Evolutionary conservation across 2,888 invertebrate species (phyloP).

Genomic region (Standfussiana lucernea): DNA sequence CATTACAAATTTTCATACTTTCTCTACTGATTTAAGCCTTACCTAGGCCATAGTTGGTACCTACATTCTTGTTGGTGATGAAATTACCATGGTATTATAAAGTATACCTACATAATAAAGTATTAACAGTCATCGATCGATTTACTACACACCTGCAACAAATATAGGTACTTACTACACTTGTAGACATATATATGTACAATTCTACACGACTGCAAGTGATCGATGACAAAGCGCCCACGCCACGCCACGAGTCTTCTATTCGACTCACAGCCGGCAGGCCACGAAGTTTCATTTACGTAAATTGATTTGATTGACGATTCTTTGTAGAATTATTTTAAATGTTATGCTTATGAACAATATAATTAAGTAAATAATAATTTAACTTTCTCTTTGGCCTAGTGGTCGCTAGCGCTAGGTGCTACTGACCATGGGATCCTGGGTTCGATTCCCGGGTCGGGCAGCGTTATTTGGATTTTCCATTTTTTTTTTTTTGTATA

Average conservation of each 20-base stretch:
- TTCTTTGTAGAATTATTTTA: constrained; percentile 4
- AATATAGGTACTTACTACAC: background rate
- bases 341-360: background rate
- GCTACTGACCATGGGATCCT: background rate
- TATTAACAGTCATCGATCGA: constrained; percentile 21
- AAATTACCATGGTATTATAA: constrained; percentile 1
- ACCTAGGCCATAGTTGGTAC: background rate
- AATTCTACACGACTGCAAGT: constrained; percentile 14
- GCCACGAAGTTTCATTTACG: constrained; percentile 28
- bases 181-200: background rate
- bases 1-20: background rate
- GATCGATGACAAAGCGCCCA: constrained; percentile 15
- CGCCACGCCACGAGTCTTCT: background rate
- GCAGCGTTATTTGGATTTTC: background rate
- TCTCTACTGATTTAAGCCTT: too few relatives aligned
- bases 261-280: background rate
- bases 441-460: background rate
- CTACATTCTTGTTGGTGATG: background rate
- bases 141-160: constrained; percentile 8
- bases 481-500: background rate
- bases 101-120: background rate
- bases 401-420: background rate
- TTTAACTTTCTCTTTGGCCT: background rate
- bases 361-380: background rate
- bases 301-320: constrained; percentile 26